Evolutionary conservation across 2,888 invertebrate genomes (phyloP).

Genomic region (Candidula unifasciata): DNA sequence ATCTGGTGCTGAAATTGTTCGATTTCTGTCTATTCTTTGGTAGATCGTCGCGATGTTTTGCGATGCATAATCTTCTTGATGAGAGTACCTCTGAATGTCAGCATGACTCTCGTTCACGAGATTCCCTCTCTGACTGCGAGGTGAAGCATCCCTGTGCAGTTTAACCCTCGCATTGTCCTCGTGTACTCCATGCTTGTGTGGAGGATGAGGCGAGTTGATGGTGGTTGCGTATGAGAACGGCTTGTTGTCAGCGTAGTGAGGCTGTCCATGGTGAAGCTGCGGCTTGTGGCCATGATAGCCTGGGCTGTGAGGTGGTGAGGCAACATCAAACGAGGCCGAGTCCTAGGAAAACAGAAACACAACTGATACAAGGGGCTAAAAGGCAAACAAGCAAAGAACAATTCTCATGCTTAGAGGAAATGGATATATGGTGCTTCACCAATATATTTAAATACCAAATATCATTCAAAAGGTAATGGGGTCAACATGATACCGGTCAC

Average conservation of each 20-base stretch:
- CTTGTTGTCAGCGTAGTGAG: slow-evolving; percentile 26
- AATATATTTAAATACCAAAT: too few species aligned
- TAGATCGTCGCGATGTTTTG: slow-evolving; percentile 12
- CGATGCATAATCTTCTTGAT: neutral
- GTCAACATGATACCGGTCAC: too few species aligned
- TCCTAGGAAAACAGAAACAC: neutral
- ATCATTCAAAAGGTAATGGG: too few species aligned
- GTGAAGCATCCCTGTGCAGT: neutral
- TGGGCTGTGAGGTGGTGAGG: slow-evolving; percentile 22
- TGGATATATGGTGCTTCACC: too few species aligned
- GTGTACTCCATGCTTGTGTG: neutral
- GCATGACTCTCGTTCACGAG: neutral
- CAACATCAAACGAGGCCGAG: slow-evolving; percentile 8
- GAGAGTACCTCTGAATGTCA: neutral
- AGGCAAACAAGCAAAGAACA: neutral
- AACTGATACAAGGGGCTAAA: neutral
- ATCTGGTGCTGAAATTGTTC: slow-evolving; percentile 12
- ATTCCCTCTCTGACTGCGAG: slow-evolving; percentile 9
- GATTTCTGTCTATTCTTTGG: slow-evolving; percentile 7
- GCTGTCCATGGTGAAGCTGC: neutral
- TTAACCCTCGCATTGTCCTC: neutral
- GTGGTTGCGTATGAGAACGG: slow-evolving; percentile 32
- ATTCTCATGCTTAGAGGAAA: neutral
- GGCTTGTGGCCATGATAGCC: neutral
- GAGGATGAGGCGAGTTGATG: neutral